phyloP scores from a whole-genome alignment of 2,797 vertebrate genomes.

The Anabacerthia variegaticeps region DNA sequence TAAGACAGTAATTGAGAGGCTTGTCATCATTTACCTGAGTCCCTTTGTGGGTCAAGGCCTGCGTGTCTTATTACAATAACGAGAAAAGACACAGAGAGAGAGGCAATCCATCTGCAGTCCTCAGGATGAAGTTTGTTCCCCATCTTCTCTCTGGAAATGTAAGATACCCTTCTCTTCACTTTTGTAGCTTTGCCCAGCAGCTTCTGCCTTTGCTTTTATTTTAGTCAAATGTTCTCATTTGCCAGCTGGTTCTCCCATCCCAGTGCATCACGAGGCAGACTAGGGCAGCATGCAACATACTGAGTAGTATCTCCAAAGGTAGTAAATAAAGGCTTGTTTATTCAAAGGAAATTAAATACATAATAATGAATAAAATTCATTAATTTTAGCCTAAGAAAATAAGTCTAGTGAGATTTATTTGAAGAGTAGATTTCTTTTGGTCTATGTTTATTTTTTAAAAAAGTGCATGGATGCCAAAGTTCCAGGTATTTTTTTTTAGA shows the following conservation, averaged over 20 bases:
- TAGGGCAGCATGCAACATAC: not conserved
- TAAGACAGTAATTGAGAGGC: not conserved
- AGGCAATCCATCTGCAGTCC: not conserved
- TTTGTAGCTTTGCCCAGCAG: not conserved
- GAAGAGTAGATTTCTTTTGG: not conserved
- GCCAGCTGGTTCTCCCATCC: not conserved
- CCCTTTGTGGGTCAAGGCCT: not conserved
- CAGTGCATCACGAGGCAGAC: not conserved
- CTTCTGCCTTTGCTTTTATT: not conserved
- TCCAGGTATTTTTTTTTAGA: constrained; percentile 43
- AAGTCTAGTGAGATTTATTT: constrained; percentile 9
- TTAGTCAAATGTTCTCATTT: not conserved
- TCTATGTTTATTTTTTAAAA: not conserved
- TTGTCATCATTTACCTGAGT: not conserved
- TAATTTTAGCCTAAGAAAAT: constrained; percentile 27
- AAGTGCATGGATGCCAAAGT: constrained; percentile 31
- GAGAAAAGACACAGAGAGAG: not conserved
- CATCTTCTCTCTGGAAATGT: not conserved
- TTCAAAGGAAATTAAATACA: constrained; percentile 30
- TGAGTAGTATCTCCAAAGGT: not conserved
- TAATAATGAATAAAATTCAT: not conserved
- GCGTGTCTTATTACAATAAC: not conserved
- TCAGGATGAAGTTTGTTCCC: not conserved
- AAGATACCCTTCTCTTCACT: not conserved
- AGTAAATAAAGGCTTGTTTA: constrained; percentile 13